These are phyloP conservation scores for Anolis carolinensis DNA, from an alignment of 2,113 vertebrate genomes.

Conservation along the genomic window DNA sequence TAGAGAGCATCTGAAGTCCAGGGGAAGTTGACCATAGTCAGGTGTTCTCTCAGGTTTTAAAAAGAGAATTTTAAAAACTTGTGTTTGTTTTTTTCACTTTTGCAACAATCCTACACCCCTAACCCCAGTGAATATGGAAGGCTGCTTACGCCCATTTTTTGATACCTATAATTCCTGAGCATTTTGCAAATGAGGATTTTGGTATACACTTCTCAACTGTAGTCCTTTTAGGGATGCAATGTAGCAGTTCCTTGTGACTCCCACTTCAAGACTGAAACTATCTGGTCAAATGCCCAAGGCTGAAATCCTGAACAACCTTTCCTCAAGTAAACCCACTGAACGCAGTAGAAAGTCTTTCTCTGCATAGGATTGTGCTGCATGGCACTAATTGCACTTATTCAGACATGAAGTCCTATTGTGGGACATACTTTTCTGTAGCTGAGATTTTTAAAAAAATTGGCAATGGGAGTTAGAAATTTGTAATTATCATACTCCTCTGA, in stretches of 20 bases:
- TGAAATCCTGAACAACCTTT: neutral
- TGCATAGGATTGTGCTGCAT: neutral
- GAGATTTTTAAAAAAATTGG: neutral
- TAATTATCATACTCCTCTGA: neutral
- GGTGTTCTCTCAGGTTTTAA: too few species aligned
- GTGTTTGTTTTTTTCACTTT: too few species aligned
- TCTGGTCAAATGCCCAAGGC: neutral
- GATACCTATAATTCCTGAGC: neutral
- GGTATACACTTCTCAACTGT: neutral
- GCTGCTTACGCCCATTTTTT: neutral
- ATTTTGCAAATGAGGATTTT: neutral
- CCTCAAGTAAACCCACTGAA: neutral
- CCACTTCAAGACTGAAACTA: neutral
- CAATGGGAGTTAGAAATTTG: neutral
- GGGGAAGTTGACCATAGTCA: too few species aligned
- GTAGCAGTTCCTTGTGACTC: neutral
- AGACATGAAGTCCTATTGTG: neutral
- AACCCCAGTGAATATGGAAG: too few species aligned
- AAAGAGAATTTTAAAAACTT: too few species aligned
- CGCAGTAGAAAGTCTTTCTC: neutral
- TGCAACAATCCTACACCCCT: too few species aligned
- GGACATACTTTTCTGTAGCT: neutral
- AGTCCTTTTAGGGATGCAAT: neutral
- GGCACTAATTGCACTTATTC: neutral
- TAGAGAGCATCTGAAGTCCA: too few species aligned